These are phyloP conservation scores for Hypocryptadius cinnamomeus DNA, from an alignment of 2,113 vertebrate species.

Conservation along the genomic window DNA sequence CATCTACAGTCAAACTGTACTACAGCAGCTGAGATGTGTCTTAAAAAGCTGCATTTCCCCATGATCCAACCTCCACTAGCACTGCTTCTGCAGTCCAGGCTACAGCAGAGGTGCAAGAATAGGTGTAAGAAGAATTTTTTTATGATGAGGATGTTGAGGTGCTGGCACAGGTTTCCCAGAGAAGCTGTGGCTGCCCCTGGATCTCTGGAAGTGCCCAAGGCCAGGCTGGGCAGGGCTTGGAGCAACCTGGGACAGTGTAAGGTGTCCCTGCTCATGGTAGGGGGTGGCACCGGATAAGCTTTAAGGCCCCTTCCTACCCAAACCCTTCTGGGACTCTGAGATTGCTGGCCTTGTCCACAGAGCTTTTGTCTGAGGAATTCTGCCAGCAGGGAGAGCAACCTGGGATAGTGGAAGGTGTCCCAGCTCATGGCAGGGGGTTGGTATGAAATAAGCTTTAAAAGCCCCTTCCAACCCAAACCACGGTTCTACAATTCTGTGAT, in stretches of 20 bases:
- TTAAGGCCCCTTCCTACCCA: background rate
- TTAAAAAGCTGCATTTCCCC: background rate
- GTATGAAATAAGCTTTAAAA: background rate
- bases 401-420: fast-evolving
- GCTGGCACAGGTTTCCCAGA: background rate
- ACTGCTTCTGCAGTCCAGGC: background rate
- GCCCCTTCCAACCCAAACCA: background rate
- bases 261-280: fast-evolving
- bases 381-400: background rate
- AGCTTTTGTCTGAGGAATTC: no score
- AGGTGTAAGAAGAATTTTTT: background rate
- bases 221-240: fast-evolving
- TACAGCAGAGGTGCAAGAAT: background rate
- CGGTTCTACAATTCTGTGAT: background rate
- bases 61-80: background rate
- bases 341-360: no score
- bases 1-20: background rate
- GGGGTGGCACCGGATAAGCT: background rate
- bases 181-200: background rate
- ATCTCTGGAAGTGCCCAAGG: fast-evolving
- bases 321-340: background rate
- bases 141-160: fast-evolving
- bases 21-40: background rate
- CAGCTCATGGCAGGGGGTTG: fast-evolving
- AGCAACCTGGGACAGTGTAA: fast-evolving